A percentile compares a stretch with the other conserved stretches of the same genome.
These are phyloP conservation scores for Pygmarrhopalites habei DNA, from an alignment of 1,140 invertebrate genomes.

Conservation along the genomic window DNA sequence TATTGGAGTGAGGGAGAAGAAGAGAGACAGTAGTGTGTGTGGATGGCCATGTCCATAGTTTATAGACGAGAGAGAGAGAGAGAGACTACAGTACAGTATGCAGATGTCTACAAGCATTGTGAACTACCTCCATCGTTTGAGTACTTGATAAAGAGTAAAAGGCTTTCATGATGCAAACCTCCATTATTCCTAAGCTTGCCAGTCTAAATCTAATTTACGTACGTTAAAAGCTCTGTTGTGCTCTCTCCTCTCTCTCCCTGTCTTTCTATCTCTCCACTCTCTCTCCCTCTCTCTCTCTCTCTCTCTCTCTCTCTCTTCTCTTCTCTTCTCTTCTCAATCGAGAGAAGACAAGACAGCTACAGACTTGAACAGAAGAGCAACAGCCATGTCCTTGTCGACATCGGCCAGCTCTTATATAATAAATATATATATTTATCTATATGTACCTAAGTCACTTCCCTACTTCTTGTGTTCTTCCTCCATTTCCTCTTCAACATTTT, in stretches of 20 bases:
- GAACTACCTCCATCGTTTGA: slow-evolving; percentile 28
- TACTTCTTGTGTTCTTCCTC: no score
- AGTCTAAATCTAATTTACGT: slow-evolving; percentile 42
- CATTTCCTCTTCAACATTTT: no score
- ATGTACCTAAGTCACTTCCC: no score
- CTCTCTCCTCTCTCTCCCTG: slow-evolving; percentile 8
- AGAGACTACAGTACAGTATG: not conserved
- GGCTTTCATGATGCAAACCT: slow-evolving; percentile 42
- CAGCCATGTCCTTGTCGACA: no score
- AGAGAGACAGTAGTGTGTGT: slow-evolving; percentile 2
- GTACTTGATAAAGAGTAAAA: slow-evolving; percentile 38
- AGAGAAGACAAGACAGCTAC: no score
- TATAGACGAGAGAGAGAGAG: not conserved
- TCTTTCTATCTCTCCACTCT: slow-evolving; percentile 7
- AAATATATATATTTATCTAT: no score
- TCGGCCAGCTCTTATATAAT: no score
- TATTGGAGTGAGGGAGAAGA: slow-evolving; percentile 3
- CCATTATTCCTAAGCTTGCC: slow-evolving; percentile 42
- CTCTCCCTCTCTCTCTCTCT: slow-evolving; percentile 9
- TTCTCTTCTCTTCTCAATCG: not conserved
- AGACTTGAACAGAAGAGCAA: no score
- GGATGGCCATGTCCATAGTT: no score
- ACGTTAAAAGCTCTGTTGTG: slow-evolving; percentile 42
- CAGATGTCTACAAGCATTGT: slow-evolving; percentile 1
- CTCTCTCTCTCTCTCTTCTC: slow-evolving; percentile 12